Base-by-base conservation (phyloP, 2,113 vertebrate species). In the Salvelinus alpinus region DNA sequence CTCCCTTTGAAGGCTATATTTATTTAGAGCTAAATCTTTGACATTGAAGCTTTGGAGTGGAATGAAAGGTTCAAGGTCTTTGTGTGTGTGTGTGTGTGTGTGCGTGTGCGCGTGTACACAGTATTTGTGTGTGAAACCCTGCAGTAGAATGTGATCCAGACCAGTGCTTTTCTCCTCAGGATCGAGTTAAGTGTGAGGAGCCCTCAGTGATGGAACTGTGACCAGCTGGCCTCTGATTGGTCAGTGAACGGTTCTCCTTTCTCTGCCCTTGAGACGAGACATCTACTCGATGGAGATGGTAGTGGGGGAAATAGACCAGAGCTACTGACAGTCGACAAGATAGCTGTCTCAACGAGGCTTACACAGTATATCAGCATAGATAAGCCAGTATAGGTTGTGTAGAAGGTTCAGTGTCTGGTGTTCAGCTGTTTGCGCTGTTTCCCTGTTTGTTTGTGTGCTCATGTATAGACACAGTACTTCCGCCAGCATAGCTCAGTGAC, bases 101-200 rank as follows among this genome's bases (percentile, higher is more conserved):
- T 44, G 34, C 2, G 51, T 71, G 71, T 79, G 76, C 77, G 74
- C 67, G 71, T 70, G 44, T 71, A 8, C 7, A 29, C 77, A 11
- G 48, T 72, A 25, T 79, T 8, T 59, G n/a, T 54, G 20, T 48
- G 38, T 75, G 11, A 59, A 66, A 80, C 82, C 73, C 82, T 79
- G 81, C 82, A 87, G 84, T 87, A 60, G 59, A 87, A 77, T 86
- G 85, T 78, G 88, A 87, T 83, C 29, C 75, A 82, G 75, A 75
- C 77, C 87, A 84, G 86, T 82, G 80, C 44, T 78, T 86, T 77
- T 82, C 72, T 83, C 78, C 79, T 74, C 83, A 70, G 70, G 74
- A 85, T 74, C 27, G 72, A 84, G 70, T 76, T 81, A 87, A 82
- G 76, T 78, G 81, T 85, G 79, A 74, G 78, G 86, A 51, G 48